Evolutionary conservation across 2,797 vertebrate genomes (phyloP).

Genomic region (Gila robusta): DNA sequence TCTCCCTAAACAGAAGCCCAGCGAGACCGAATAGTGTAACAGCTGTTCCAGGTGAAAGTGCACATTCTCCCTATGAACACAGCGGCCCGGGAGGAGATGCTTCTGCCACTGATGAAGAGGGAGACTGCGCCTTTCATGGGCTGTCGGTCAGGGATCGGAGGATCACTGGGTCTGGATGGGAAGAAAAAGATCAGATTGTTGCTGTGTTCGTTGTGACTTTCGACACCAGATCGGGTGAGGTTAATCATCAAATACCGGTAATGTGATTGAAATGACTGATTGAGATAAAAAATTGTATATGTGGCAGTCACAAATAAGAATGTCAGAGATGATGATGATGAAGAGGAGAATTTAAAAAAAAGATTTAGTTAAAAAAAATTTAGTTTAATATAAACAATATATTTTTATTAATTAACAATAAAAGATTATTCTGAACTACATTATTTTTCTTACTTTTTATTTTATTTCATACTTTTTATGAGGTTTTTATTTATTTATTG

Average conservation of each 20-base stretch:
- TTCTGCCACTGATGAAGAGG: constrained; percentile 65
- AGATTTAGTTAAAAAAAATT: no score
- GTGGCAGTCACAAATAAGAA: background rate
- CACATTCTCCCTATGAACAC: constrained; percentile 68
- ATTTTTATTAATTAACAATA: no score
- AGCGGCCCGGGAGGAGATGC: constrained; percentile 67
- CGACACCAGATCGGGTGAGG: constrained; percentile 93
- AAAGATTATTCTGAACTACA: background rate
- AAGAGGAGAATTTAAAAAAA: background rate
- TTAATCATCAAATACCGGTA: background rate
- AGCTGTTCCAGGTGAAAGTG: constrained; percentile 71
- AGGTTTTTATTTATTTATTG: background rate
- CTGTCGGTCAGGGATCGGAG: constrained; percentile 68
- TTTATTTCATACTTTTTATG: background rate
- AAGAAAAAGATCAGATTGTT: constrained; percentile 93
- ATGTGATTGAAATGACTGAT: background rate
- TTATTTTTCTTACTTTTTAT: no score
- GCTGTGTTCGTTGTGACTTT: constrained; percentile 96
- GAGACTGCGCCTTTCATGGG: constrained; percentile 70
- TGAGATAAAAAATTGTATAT: background rate
- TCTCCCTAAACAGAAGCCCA: constrained; percentile 61
- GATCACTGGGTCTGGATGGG: constrained; percentile 80
- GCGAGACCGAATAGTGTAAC: constrained; percentile 61
- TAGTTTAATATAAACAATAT: no score
- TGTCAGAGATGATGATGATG: background rate